Conservation (phyloP, 2,113 vertebrate genomes). For the Macquaria ambigua region DNA sequence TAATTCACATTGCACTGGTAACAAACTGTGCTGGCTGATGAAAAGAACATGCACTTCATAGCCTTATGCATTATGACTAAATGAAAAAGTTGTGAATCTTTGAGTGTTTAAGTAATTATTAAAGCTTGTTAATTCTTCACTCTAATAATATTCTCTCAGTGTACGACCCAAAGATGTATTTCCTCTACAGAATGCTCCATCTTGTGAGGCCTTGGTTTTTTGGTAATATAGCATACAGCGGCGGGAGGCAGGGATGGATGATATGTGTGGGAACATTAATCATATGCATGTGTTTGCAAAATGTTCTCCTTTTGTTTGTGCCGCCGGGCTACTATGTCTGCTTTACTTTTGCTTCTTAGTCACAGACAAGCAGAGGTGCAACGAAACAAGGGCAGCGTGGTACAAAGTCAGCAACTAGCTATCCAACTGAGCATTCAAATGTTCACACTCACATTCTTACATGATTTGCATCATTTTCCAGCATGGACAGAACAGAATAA, state of each 20-base stretch:
- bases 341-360: constrained; percentile 58
- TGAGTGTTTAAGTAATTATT: constrained; percentile 47
- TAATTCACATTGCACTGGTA: constrained; percentile 64
- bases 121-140: constrained; percentile 59
- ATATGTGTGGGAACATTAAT: constrained; percentile 71
- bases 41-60: constrained; percentile 53
- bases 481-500: not conserved
- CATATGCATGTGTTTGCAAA: constrained; percentile 77
- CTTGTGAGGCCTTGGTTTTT: constrained; percentile 56
- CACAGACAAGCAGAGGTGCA: constrained; percentile 48
- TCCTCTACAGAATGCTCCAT: constrained; percentile 53
- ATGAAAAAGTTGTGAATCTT: constrained; percentile 52
- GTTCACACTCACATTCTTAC: not conserved
- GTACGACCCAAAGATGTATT: constrained; percentile 59
- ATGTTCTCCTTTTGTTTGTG: constrained; percentile 65
- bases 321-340: constrained; percentile 53
- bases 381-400: constrained; percentile 55
- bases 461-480: not conserved
- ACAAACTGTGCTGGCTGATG: constrained; percentile 49
- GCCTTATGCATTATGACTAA: constrained; percentile 42
- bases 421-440: constrained; percentile 6
- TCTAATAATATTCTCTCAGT: constrained; percentile 50
- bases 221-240: constrained; percentile 49
- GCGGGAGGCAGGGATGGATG: constrained; percentile 67
- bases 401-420: constrained; percentile 52